Evolutionary conservation across 2,888 invertebrate genomes (phyloP), one percentile per base, ranked within the genome.

Genomic region (Dicyrtomina minuta): DNA sequence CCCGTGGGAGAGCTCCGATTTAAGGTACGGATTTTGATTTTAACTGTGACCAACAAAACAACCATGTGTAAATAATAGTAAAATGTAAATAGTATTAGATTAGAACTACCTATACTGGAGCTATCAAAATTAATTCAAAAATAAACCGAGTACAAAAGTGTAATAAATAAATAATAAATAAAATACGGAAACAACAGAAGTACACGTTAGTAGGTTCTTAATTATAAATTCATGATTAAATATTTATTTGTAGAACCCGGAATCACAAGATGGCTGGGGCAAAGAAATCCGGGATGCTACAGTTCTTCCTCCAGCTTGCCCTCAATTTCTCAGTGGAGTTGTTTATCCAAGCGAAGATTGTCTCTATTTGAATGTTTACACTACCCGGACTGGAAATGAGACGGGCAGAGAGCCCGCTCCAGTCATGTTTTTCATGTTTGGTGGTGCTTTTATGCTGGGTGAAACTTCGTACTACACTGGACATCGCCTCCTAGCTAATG

Each of bases 401-500:
- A 27, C 66, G 6, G 46, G 27, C 13, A 6, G 58, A 24, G 17
- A 41, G 1, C 49, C 33, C 12, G 66, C 66, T 20, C 66, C 66
- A 13, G 66, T 51, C 53, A 60, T 60, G 60, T 20, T 64, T 33
- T 71, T 27, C 41, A 39, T 66, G 17, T 61, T 24, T 59, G 70
- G 70, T 15, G 71, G 68, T 13, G 71, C 44, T 3, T 71, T 71
- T 43, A 17, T 33, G 20, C 27, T 71, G 2, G 71, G 71, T 5
- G 71, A 71, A 46, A 41, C 56, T 13, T 61, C 68, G 1, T 44
- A 68, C 24, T 71, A 71, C 56, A 68, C 68, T 24, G 68, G 68
- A 49, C 6, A 56, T 26, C 33, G 61, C 26, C 27, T 71, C 10
- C 39, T 71, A 20, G 27, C 60, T 0, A 26, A 68, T 15, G 71